Conservation (phyloP, 2,888 invertebrate genomes). For the Acrobasis suavella region DNA sequence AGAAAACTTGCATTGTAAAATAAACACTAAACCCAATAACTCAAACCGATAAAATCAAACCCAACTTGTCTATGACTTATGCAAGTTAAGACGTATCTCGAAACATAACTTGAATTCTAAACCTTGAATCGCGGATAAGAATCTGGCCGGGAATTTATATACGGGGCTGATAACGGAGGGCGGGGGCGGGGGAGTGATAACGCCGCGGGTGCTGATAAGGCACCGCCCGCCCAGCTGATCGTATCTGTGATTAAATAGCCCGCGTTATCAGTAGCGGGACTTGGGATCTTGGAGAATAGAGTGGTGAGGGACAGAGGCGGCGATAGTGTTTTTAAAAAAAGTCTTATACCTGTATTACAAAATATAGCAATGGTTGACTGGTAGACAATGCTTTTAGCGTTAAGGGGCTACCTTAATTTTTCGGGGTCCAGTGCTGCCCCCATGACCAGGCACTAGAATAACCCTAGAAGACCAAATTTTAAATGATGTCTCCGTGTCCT, state of each 20-base stretch:
- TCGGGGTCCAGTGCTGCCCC: no score
- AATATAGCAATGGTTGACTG: no score
- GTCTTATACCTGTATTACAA: no score
- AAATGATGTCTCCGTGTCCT: no score
- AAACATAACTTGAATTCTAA: slow-evolving; percentile 23
- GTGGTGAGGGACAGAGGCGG: slow-evolving; percentile 32
- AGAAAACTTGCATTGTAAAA: not conserved
- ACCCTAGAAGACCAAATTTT: no score
- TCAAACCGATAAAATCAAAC: slow-evolving; percentile 2
- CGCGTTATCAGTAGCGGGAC: slow-evolving; percentile 58
- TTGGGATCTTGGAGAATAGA: slow-evolving; percentile 59
- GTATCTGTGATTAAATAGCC: slow-evolving; percentile 76
- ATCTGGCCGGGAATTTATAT: slow-evolving; percentile 37
- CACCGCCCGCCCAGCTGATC: slow-evolving; percentile 67
- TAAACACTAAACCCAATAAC: not conserved
- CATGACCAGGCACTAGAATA: no score
- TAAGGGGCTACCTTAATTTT: no score
- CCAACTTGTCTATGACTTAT: slow-evolving; percentile 11
- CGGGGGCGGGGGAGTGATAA: slow-evolving; percentile 55
- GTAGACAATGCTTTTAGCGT: no score
- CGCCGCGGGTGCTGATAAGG: slow-evolving; percentile 59
- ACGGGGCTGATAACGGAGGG: slow-evolving; percentile 58
- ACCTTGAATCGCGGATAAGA: slow-evolving; percentile 28
- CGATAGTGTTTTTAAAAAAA: not conserved
- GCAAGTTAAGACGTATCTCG: slow-evolving; percentile 37